Evolutionary conservation across 2,113 vertebrate genomes (phyloP), one percentile per base, ranked within the genome.

Genomic region (Serinus canaria): DNA sequence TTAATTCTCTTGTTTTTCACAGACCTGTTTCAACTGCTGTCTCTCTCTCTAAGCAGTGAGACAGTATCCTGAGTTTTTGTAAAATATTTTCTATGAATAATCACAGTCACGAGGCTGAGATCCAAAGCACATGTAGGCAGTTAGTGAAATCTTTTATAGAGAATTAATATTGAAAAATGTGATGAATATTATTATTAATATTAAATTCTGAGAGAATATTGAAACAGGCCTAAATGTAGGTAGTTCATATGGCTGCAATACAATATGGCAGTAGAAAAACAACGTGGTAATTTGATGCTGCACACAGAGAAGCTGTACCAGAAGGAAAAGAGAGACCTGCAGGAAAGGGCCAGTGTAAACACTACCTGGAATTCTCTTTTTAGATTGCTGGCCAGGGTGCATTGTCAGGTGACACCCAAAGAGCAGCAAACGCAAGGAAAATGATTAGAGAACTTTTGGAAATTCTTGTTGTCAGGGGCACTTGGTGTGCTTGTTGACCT

Each of bases 61-160:
- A 82, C 19, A 70, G 21, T 89, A 10, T 63, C 47, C 56, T 64
- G 44, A 88, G 22, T 69, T 87, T 60, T 64, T 64, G 47, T 78
- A 92, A 95, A 95, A 84, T 83, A 75, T 87, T 93, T 92, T 89
- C 83, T 82, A 6, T 89, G 91, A 89, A 78, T 82, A 94, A 89
- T 52, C 33, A 66, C 37, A 58, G 22, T 84, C 89, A 87, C 9
- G 7, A 94, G 87, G 49, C 81, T 94, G 69, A 31, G 31, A 92
- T 89, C 68, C 90, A 93, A 83, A 86, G 76, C 64, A 81, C 19
- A 10, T n/a, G 83, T 68, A 76, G 73, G 58, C 64, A 87, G 49
- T 60, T 73, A 72, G n/a, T 87, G 52, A 92, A 89, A 68, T 56
- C 69, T 82, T 76, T 79, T 84, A 56, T 8, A 25, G 53, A 84